Evolutionary conservation across 2,113 vertebrate species (phyloP).

Genomic region (Crotalus tigris): DNA sequence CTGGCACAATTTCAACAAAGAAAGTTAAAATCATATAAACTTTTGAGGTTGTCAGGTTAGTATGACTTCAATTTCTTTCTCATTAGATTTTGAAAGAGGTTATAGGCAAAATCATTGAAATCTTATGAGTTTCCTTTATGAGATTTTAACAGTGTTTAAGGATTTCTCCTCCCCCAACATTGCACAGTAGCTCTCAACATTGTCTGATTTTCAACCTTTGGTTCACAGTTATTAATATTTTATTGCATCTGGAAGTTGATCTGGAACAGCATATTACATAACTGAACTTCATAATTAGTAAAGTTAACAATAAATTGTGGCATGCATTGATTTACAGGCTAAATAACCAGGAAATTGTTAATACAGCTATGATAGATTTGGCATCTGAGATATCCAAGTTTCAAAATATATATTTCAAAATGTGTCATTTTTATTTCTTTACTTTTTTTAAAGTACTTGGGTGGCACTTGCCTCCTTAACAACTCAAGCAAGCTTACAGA

Average conservation of each 20-base stretch:
- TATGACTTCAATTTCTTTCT: not conserved
- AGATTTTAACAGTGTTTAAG: not conserved
- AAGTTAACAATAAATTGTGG: not conserved
- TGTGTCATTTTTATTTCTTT: not conserved
- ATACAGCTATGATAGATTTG: not conserved
- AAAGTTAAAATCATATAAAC: not conserved
- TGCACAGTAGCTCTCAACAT: not conserved
- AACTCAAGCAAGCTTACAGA: not conserved
- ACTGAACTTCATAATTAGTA: not conserved
- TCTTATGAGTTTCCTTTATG: not conserved
- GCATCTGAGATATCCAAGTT: not conserved
- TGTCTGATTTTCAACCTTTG: not conserved
- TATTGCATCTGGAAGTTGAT: not conserved
- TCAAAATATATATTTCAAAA: not conserved
- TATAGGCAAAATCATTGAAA: not conserved
- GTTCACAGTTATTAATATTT: not conserved
- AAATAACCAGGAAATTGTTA: not conserved
- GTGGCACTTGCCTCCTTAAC: not conserved
- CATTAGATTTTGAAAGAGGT: not conserved
- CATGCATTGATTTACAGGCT: not conserved
- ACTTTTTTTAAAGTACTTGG: not conserved
- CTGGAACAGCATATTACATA: not conserved
- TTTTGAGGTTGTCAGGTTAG: not conserved
- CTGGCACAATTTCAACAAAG: not conserved
- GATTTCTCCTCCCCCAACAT: not conserved